Conservation (phyloP, 2,888 invertebrate species). For the Euzophera pinguis region DNA sequence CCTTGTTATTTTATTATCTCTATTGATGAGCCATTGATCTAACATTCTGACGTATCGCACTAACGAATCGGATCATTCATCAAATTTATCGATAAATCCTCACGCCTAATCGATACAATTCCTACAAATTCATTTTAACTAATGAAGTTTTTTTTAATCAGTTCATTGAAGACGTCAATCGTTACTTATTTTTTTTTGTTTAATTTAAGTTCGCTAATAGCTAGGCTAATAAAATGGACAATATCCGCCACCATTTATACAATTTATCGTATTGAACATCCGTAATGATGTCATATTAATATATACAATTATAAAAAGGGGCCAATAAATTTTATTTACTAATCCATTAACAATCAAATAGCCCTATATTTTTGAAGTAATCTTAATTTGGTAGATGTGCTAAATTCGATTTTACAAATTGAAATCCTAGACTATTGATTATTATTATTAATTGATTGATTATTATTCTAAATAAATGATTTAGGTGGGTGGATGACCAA, state of each 20-base stretch:
- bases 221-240: background rate
- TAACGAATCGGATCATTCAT: conserved; percentile 26
- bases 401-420: too few relatives aligned
- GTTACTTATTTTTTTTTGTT: conserved; percentile 16
- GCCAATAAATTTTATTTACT: too few relatives aligned
- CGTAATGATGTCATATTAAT: conserved; percentile 11
- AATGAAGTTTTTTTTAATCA: conserved; percentile 15
- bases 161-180: conserved; percentile 10
- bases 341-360: too few relatives aligned
- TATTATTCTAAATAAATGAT: too few relatives aligned
- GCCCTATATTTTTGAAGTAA: too few relatives aligned
- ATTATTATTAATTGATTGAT: too few relatives aligned
- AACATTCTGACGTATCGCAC: conserved; percentile 28
- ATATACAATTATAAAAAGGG: too few relatives aligned
- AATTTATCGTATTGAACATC: background rate
- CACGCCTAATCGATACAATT: conserved; percentile 1
- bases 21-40: conserved; percentile 31
- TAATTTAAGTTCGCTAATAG: too few relatives aligned
- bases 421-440: too few relatives aligned
- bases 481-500: too few relatives aligned
- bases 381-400: too few relatives aligned
- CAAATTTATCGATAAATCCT: conserved; percentile 4
- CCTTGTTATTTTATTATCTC: conserved; percentile 49
- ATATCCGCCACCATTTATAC: conserved; percentile 7
- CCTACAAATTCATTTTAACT: background rate